These are phyloP conservation scores for Triplophysa dalaica DNA, from an alignment of 2,113 vertebrate species.

Conservation along the genomic window DNA sequence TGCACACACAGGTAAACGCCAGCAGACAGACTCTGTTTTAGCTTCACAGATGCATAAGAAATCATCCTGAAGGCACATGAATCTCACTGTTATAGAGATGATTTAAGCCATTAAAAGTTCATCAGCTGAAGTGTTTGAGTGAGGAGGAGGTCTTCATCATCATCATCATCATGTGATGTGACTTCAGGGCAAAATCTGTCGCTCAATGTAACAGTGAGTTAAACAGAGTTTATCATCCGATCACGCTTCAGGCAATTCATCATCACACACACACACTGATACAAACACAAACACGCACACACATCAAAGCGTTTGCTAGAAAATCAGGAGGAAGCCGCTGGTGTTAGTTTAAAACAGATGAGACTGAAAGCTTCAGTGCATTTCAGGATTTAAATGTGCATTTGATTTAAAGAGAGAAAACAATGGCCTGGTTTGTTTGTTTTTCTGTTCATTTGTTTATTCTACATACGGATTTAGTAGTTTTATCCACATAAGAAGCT, in stretches of 20 bases:
- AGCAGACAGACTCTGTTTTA: conserved; percentile 3
- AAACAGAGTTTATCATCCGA: conserved; percentile 7
- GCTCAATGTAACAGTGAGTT: background rate
- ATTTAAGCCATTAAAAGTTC: conserved; percentile 58
- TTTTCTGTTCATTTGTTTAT: too few species aligned
- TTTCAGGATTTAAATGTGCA: conserved; percentile 48
- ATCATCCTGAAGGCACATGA: conserved; percentile 4
- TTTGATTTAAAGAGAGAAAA: conserved; percentile 30
- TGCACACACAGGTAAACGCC: conserved; percentile 11
- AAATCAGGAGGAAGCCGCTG: too few species aligned
- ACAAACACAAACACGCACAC: too few species aligned
- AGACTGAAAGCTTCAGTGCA: conserved; percentile 30
- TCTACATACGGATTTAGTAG: background rate
- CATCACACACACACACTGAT: background rate
- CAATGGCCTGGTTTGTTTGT: too few species aligned
- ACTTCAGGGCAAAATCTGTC: conserved; percentile 21
- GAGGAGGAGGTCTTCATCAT: conserved; percentile 26
- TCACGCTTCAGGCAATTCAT: background rate
- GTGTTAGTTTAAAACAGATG: too few species aligned
- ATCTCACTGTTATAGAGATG: conserved; percentile 30
- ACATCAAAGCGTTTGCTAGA: too few species aligned
- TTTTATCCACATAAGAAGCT: background rate
- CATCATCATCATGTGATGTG: background rate
- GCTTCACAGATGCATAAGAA: background rate
- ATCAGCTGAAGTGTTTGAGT: conserved; percentile 54